phyloP scores from a whole-genome alignment of 2,888 invertebrate species.

The Lucinisca nassula region DNA sequence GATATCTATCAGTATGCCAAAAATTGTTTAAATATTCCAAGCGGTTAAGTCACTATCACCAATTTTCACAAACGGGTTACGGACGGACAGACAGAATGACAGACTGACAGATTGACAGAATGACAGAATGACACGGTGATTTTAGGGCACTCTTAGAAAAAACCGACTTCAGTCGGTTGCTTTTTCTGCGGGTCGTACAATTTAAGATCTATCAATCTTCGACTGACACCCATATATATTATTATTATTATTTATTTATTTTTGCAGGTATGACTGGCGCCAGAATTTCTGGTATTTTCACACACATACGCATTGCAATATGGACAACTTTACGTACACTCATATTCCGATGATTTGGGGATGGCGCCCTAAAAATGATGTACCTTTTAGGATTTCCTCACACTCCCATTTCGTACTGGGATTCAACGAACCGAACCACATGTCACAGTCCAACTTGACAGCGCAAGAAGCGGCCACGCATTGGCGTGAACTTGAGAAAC shows the following conservation, averaged over 20 bases:
- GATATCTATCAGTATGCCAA: too few species aligned
- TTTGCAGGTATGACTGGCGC: conserved; percentile 70
- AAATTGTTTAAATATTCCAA: too few species aligned
- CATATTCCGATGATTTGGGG: conserved; percentile 76
- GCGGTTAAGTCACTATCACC: too few species aligned
- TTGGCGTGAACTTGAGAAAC: conserved; percentile 69
- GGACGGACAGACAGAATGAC: too few species aligned
- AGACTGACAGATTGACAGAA: too few species aligned
- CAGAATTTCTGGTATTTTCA: conserved; percentile 43
- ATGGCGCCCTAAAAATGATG: conserved; percentile 16
- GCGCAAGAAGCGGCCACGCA: conserved; percentile 67
- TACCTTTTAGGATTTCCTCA: conserved; percentile 35
- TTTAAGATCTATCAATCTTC: too few species aligned
- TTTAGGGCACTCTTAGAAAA: too few species aligned
- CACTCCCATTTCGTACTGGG: conserved; percentile 65
- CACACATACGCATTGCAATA: conserved; percentile 35
- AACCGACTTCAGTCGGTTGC: too few species aligned
- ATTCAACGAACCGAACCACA: conserved; percentile 77
- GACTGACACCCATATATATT: too few species aligned
- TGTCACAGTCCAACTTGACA: conserved; percentile 68
- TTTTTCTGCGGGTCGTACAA: too few species aligned
- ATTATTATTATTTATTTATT: neutral
- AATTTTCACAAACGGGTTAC: too few species aligned
- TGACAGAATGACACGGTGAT: too few species aligned
- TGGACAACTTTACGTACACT: conserved; percentile 31